Base-by-base conservation (phyloP, 2,888 invertebrate genomes). In the Pheosia tremula region DNA sequence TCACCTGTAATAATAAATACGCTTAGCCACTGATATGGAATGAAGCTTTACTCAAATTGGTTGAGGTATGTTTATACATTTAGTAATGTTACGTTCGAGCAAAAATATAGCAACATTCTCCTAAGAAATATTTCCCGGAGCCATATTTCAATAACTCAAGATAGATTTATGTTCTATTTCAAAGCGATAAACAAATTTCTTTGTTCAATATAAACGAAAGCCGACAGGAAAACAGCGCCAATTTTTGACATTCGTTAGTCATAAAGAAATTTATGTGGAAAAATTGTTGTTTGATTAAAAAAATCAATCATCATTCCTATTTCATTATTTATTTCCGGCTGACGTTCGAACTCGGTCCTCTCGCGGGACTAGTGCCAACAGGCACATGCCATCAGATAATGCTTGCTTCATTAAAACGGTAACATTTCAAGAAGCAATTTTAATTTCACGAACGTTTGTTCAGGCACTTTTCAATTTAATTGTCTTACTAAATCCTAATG, bases 1-100 rank as follows among this genome's bases (percentile, higher is more conserved):
- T 98, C 80, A 98, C 98, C 96, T 96, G 86, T 0, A 69, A 69
- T 8, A 63, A 37, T 2, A 43, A 55, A 38, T 50, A 36, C 8
- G 11, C 54, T 68, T 62, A 36, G 59, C 24, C 24, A 24, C 24
- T 24, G 24, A 24, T 1, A 0, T 24, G 24, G 24, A 24, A 24
- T 24, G 24, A 24, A 24, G 24, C 24, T 24, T 24, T 24, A 24
- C 24, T 24, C 24, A 24, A 24, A 24, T 24, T 24, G 24, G 0
- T 24, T 24, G 24, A 24, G 24, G 24, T 24, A 24, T 24, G 24
- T 24, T 24, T 24, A 24, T 24, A 24, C 24, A 24, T 24, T 24
- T 24, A 24, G 24, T 24, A 24, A 24, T 24, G 24, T 24, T 24
- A 24, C 45, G 45, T 41, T 7, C 5, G 41, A 41, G 41, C 5